Base-by-base conservation (phyloP, 2,797 vertebrate genomes). In the Urosaurus nigricauda region DNA sequence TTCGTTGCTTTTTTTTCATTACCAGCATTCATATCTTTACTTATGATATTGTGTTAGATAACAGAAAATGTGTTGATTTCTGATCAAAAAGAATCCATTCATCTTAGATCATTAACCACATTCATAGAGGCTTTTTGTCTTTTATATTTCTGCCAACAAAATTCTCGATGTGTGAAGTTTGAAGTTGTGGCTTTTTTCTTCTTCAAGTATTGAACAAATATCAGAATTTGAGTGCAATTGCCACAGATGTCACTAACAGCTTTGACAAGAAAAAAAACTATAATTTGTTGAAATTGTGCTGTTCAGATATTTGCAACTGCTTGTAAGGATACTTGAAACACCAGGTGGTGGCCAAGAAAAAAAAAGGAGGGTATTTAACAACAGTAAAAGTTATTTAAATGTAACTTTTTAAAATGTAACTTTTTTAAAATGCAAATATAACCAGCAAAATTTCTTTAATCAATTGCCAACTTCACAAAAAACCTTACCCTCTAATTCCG, bases 101-200 rank as follows among this genome's bases (percentile, higher is more conserved):
- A 58, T 37, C 14, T 70, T 70, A 79, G 63, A 60, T 87, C 77
- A 71, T 70, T 79, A 70, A 87, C 85, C 65, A 58, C 85, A 80
- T 14, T 63, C 58, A 77, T 43, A 12, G 63, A 56, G 24, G 14
- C 14, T 37, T 51, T 56, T 56, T 12, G 71, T 80, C 63, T 78
- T 87, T 80, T 56, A n/a, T 51, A 79, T 87, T 63, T 56, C 63
- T 40, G 77, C 77, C 85, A 86, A 47, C 24, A 79, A 68, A 87
- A 80, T 70, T 37, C 63, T 80, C 58, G 16, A 9, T 40, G 26
- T 56, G 24, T 79, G 77, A 65, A 80, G 63, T 56, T 68, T 65
- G 47, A 51, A 79, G 75, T 26, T 86, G 60, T 79, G 40, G 43
- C 47, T 70, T 68, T 35, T 6, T 32, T n/a, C n/a, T 73, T 24